phyloP scores from a whole-genome alignment of 1,140 invertebrate genomes.

The Diuraphis noxia region DNA sequence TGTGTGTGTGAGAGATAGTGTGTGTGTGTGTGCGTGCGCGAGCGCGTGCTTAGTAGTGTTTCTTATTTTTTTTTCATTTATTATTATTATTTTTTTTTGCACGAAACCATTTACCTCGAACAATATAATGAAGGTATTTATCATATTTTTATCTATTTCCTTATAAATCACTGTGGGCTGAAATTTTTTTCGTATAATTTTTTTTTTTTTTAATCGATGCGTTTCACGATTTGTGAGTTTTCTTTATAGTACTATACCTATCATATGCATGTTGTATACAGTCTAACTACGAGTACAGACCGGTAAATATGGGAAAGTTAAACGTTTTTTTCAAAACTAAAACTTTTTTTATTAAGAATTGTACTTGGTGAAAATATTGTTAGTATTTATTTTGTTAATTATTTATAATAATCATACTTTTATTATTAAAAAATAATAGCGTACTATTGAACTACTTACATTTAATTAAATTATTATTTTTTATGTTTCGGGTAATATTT shows the following conservation, averaged over 20 bases:
- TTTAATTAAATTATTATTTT: background rate
- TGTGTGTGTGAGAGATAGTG: background rate
- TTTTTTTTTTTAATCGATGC: background rate
- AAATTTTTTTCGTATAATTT: background rate
- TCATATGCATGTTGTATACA: background rate
- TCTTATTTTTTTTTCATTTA: background rate
- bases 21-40: background rate
- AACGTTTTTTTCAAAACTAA: background rate
- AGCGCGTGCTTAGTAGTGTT: background rate
- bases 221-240: background rate
- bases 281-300: background rate
- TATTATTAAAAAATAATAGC: background rate
- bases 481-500: background rate
- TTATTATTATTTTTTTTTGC: background rate
- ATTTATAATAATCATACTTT: background rate
- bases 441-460: background rate
- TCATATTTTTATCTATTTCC: background rate
- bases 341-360: background rate
- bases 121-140: slow-evolving; percentile 41
- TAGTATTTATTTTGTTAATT: background rate
- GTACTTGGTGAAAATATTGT: background rate
- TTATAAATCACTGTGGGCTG: slow-evolving; percentile 1
- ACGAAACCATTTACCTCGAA: slow-evolving; percentile 39
- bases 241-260: background rate
- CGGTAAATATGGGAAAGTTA: background rate